A percentile compares a stretch with the other conserved stretches of the same genome.
phyloP scores from a whole-genome alignment of 1,140 invertebrate genomes.

The Anoplophora glabripennis region DNA sequence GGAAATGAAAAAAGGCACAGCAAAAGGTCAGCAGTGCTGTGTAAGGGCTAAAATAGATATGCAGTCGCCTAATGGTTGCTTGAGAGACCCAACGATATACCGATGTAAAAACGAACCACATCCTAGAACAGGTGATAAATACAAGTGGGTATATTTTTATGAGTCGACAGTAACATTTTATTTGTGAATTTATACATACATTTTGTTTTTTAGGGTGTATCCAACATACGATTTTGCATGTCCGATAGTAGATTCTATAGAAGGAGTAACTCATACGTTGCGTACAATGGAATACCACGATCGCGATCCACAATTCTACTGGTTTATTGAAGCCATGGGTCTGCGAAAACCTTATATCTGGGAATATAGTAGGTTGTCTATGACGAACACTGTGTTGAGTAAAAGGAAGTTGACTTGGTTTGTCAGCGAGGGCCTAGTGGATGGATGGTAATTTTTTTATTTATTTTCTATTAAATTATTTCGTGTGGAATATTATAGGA shows the following conservation, averaged over 20 bases:
- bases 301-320: constrained; percentile 96
- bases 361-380: constrained; percentile 87
- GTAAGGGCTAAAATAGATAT: constrained; percentile 98
- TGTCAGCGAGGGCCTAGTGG: constrained; percentile 87
- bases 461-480: constrained; percentile 9
- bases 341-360: constrained; percentile 91
- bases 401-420: constrained; percentile 98
- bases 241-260: constrained; percentile 96
- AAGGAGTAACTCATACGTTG: constrained; percentile 95
- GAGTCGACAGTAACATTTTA: constrained; percentile 1
- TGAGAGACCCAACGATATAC: constrained; percentile 99
- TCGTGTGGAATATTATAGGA: neutral
- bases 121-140: constrained; percentile 89
- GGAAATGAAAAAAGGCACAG: constrained; percentile 89
- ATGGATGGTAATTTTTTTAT: constrained; percentile 78
- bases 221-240: constrained; percentile 99
- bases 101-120: constrained; percentile 96
- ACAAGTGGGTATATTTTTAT: constrained; percentile 72
- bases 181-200: constrained; percentile 17
- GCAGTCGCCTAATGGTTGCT: constrained; percentile 92
- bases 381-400: constrained; percentile 96
- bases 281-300: constrained; percentile 99
- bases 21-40: constrained; percentile 43
- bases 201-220: constrained; percentile 76
- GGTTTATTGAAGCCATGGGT: constrained; percentile 86